These are phyloP conservation scores for Trichomycterus rosablanca DNA, from an alignment of 2,113 vertebrate species.

Conservation along the genomic window DNA sequence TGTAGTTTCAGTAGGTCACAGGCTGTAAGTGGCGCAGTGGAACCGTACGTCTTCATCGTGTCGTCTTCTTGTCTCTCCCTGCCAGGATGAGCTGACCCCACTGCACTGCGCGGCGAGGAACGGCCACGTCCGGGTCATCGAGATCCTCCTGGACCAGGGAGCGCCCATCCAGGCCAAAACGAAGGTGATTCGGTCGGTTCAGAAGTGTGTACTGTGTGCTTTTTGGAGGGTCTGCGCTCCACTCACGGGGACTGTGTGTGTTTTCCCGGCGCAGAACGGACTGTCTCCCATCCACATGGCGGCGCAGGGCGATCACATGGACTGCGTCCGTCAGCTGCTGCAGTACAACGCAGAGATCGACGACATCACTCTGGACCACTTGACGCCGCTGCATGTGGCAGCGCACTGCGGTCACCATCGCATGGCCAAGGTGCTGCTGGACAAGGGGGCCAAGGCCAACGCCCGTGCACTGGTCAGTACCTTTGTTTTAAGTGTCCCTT, in stretches of 20 bases:
- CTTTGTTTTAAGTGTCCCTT: no score
- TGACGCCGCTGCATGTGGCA: constrained; percentile 93
- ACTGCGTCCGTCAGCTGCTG: constrained; percentile 88
- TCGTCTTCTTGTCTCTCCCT: constrained; percentile 1
- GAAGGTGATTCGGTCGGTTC: constrained; percentile 80
- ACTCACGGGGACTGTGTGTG: background rate
- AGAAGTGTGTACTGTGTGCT: background rate
- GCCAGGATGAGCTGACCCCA: constrained; percentile 93
- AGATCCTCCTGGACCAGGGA: constrained; percentile 92
- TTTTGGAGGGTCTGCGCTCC: background rate
- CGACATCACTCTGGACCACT: constrained; percentile 93
- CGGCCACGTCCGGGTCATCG: constrained; percentile 88
- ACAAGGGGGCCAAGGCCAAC: constrained; percentile 94
- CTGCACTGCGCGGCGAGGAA: constrained; percentile 96
- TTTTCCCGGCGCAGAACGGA: constrained; percentile 75
- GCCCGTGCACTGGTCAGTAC: constrained; percentile 84
- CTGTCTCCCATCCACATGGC: constrained; percentile 98
- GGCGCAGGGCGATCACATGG: constrained; percentile 94
- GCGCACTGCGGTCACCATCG: constrained; percentile 95
- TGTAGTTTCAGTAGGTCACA: no score
- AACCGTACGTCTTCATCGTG: background rate
- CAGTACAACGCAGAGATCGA: constrained; percentile 91
- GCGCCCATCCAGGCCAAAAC: constrained; percentile 98
- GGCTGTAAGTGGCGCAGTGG: no score
- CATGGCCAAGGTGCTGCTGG: constrained; percentile 90